Evolutionary conservation across 2,888 invertebrate species (phyloP).

Genomic region (Trachelus iudaicus): DNA sequence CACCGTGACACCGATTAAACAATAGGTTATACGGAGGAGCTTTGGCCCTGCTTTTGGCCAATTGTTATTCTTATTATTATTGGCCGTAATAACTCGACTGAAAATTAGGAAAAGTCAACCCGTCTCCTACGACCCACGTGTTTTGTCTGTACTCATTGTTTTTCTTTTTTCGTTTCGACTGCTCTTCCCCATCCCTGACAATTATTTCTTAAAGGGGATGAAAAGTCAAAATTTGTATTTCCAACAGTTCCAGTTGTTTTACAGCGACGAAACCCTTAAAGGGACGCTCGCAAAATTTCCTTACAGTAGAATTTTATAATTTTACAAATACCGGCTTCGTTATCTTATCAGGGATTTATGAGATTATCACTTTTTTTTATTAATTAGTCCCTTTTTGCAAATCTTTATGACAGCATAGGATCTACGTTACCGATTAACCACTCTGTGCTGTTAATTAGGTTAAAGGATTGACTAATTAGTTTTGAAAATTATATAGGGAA

Average conservation of each 20-base stretch:
- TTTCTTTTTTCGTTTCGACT: neutral
- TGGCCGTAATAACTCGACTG: conserved; percentile 24
- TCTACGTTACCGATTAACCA: neutral
- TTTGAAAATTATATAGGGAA: neutral
- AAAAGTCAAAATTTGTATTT: neutral
- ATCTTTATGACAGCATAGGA: neutral
- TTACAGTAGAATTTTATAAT: neutral
- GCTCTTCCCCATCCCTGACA: neutral
- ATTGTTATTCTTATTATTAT: conserved; percentile 21
- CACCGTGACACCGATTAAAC: conserved; percentile 6
- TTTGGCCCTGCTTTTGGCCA: neutral
- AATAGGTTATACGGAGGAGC: neutral
- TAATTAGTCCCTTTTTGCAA: neutral
- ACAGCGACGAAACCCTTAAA: neutral
- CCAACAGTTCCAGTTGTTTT: neutral
- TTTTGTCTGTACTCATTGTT: neutral
- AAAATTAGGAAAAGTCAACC: conserved; percentile 10
- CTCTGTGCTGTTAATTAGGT: neutral
- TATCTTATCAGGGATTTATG: neutral
- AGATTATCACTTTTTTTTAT: neutral
- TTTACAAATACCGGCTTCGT: neutral
- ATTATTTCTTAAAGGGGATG: neutral
- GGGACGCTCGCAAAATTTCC: neutral
- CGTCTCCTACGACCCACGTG: neutral
- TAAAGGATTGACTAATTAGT: neutral